Base-by-base conservation (phyloP, 2,113 vertebrate genomes). In the Pelmatolapia mariae region DNA sequence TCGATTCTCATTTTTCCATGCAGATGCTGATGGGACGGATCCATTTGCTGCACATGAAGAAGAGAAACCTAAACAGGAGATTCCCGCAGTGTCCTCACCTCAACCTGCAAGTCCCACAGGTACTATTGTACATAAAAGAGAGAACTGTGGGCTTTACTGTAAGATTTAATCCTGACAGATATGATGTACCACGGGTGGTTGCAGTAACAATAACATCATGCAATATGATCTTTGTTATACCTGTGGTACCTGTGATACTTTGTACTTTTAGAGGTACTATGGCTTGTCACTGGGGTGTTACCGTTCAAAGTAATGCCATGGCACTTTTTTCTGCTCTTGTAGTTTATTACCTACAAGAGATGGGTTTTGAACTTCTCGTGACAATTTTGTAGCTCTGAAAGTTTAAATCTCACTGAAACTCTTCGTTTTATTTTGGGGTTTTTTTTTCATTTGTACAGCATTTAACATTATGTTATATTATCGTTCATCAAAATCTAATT, bases 71-170 rank as follows among this genome's bases (percentile, higher is more conserved):
- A 88, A 91, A 76, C 87, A 91, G 33, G 94, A 91, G 43, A 76
- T 94, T 83, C 93, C 91, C 53, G 81, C 83, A 59, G 79, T 94
- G 68, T 94, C 96, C 71, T 95, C 95, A 0, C 93, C 94, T 76
- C 96, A 96, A 79, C 91, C 95, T 33, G 92, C 93, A 83, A 98
- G 97, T 91, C 97, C 97, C 1, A 95, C 95, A 79, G 98, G 98
- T 99, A 95, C 31, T 53, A 11, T 10, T 43, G 11, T 10, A 57
- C 18, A 24, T 9, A 4, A 43, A 9, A 26, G 13, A n/a, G 8
- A 54, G 24, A 8, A 26, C 45, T 76, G 38, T 26, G 19, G 40
- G 10, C 16, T 40, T 31, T 6, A 50, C 9, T 22, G 11, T 36
- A 36, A 22, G 16, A 50, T 29, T 29, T 19, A 26, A 10, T 76